Evolutionary conservation across 1,140 invertebrate species (phyloP).

Genomic region (Sesamia nonagrioides): DNA sequence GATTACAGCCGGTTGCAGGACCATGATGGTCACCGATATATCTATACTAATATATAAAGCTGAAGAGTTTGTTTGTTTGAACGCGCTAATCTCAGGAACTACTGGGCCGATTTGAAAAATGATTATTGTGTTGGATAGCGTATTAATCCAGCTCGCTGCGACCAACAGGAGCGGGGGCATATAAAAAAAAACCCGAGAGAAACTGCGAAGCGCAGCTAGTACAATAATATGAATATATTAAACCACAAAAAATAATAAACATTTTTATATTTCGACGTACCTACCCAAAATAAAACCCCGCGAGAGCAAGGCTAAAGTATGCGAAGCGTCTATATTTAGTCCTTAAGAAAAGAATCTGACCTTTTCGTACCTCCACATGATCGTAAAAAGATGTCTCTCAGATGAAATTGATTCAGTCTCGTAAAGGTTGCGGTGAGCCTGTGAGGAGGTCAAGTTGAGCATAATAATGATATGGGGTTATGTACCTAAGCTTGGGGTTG

Average conservation of each 20-base stretch:
- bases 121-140: no score
- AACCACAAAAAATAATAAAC: background rate
- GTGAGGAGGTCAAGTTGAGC: conserved; percentile 13
- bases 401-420: conserved; percentile 32
- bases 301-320: background rate
- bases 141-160: no score
- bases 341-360: conserved; percentile 17
- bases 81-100: no score
- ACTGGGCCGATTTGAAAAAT: no score
- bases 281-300: background rate
- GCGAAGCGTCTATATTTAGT: conserved; percentile 4
- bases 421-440: background rate
- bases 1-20: no score
- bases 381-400: conserved; percentile 31
- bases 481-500: background rate
- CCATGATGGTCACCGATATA: no score
- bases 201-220: no score
- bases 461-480: conserved; percentile 2
- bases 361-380: conserved; percentile 25
- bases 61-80: no score
- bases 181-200: no score
- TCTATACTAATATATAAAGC: no score
- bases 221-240: no score
- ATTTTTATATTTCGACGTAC: background rate
- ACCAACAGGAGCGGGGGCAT: no score